Conservation (phyloP, 2,113 vertebrate genomes). For the Erpornis zantholeuca region DNA sequence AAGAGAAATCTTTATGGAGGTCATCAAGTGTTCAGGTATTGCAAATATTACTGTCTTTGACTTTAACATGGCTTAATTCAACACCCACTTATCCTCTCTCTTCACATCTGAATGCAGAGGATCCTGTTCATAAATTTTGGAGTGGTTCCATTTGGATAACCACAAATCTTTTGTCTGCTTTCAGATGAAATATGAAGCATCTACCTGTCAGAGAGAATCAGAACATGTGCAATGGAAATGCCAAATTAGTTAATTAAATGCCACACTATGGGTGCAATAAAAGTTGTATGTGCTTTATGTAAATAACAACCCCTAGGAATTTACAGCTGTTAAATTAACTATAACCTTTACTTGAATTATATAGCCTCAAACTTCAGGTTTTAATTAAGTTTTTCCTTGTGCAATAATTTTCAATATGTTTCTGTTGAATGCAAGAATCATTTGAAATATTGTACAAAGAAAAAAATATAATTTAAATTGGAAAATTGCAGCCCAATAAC, state of each 20-base stretch:
- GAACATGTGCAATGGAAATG: conserved; percentile 23
- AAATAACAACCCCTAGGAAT: conserved; percentile 18
- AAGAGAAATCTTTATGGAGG: neutral
- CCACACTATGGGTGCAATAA: conserved; percentile 3
- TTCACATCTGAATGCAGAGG: neutral
- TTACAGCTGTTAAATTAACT: conserved; percentile 47
- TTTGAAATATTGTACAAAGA: neutral
- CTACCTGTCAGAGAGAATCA: neutral
- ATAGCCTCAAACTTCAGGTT: neutral
- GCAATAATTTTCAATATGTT: conserved; percentile 13
- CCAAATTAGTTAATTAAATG: conserved; percentile 49
- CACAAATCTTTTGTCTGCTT: neutral
- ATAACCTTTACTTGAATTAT: conserved; percentile 40
- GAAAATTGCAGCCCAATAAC: neutral
- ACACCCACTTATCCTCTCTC: neutral
- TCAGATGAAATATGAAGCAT: neutral
- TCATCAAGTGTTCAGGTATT: neutral
- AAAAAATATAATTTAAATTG: neutral
- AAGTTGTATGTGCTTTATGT: neutral
- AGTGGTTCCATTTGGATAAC: neutral
- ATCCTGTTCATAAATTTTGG: neutral
- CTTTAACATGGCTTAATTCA: neutral
- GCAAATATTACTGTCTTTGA: neutral
- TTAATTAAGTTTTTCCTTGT: conserved; percentile 32
- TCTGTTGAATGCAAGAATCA: neutral